Conservation (phyloP, 2,888 invertebrate species). For the Sinodicranocentrus sp. region DNA sequence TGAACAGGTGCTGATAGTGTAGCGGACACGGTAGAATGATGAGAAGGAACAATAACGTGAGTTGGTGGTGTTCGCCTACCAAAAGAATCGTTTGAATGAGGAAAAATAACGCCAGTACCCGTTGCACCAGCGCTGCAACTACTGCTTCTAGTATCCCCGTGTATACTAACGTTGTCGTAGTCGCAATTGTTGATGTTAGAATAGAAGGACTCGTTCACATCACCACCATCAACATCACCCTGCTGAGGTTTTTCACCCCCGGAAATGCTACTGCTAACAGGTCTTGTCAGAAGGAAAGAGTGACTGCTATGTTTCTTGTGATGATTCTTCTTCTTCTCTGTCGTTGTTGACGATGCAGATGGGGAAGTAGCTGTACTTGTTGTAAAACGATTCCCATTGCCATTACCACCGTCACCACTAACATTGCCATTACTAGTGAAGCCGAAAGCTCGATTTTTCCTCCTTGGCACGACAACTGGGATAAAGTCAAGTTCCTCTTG, state of each 20-base stretch:
- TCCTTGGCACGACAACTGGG: constrained; percentile 72
- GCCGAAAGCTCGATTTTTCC: constrained; percentile 69
- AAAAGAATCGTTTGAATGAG: constrained; percentile 60
- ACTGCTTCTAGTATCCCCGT: constrained; percentile 34
- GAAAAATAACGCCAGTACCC: constrained; percentile 53
- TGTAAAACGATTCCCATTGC: background rate
- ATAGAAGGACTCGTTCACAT: constrained; percentile 36
- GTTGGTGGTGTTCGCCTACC: constrained; percentile 50
- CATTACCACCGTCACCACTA: constrained; percentile 5
- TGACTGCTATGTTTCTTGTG: constrained; percentile 41
- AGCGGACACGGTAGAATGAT: constrained; percentile 64
- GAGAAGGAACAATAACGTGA: constrained; percentile 64
- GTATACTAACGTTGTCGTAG: constrained; percentile 59
- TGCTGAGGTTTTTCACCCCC: constrained; percentile 76
- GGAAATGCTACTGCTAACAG: constrained; percentile 73
- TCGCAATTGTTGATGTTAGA: constrained; percentile 43
- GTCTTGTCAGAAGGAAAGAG: constrained; percentile 43
- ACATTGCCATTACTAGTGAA: constrained; percentile 26
- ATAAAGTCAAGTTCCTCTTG: constrained; percentile 52
- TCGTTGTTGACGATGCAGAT: constrained; percentile 21
- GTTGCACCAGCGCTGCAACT: constrained; percentile 18
- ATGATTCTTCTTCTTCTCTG: constrained; percentile 37
- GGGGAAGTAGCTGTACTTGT: constrained; percentile 19
- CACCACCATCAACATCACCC: constrained; percentile 54
- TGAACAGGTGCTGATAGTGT: constrained; percentile 71